These are phyloP conservation scores for Erythrocercus mccallii DNA, from an alignment of 2,113 vertebrate species.

Conservation along the genomic window DNA sequence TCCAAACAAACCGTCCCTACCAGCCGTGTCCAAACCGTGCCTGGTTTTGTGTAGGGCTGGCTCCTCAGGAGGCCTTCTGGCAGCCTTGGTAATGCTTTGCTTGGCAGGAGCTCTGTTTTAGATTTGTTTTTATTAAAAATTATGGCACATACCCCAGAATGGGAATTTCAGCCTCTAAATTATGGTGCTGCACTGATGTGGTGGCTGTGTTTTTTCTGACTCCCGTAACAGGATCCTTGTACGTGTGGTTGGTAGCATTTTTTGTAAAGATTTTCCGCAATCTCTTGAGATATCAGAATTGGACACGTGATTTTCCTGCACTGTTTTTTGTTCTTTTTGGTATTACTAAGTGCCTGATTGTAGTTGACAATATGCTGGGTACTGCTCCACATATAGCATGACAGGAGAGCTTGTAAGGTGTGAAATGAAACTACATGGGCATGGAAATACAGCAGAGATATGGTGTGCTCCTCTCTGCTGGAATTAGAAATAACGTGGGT, in stretches of 20 bases:
- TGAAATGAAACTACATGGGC: not conserved
- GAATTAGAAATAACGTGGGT: not conserved
- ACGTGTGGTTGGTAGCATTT: not conserved
- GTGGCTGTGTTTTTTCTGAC: not conserved
- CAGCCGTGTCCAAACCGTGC: not conserved
- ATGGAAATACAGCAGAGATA: not conserved
- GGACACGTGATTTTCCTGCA: not conserved
- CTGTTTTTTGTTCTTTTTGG: accelerated
- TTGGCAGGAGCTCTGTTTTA: conserved; percentile 37
- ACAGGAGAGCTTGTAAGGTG: not conserved
- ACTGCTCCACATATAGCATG: not conserved
- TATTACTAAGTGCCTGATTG: not conserved
- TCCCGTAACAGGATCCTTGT: not conserved
- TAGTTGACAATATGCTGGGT: not conserved
- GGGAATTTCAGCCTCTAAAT: conserved; percentile 9
- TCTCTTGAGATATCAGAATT: not conserved
- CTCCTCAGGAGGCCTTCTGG: not conserved
- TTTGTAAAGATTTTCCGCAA: not conserved
- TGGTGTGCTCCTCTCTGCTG: not conserved
- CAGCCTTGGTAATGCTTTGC: conserved; percentile 2
- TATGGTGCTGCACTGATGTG: not conserved
- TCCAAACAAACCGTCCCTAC: not conserved
- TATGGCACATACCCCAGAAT: not conserved
- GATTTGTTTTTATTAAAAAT: conserved; percentile 21
- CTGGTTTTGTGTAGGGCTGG: not conserved